phyloP scores from a whole-genome alignment of 2,797 vertebrate genomes.

The Crenichthys baileyi region DNA sequence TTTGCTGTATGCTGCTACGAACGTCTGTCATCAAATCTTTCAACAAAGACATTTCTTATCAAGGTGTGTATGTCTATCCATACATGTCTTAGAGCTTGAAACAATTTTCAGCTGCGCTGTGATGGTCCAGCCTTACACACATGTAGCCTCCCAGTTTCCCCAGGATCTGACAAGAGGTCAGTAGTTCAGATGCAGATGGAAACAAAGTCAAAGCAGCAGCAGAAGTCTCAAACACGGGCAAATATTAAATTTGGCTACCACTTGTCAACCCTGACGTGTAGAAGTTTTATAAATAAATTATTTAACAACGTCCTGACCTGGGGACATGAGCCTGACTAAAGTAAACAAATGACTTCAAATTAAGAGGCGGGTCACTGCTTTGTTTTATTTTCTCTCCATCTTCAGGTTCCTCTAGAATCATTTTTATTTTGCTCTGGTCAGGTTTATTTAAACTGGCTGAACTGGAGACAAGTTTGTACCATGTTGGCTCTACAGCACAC shows the following conservation, averaged over 20 bases:
- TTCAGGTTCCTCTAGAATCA: constrained; percentile 1
- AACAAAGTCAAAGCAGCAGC: constrained; percentile 17
- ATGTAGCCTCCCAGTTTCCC: neutral
- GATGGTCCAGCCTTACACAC: constrained; percentile 26
- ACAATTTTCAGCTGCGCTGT: constrained; percentile 26
- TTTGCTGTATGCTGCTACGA: constrained; percentile 9
- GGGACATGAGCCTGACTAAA: constrained; percentile 25
- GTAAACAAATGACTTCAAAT: constrained; percentile 14
- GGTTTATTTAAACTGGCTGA: constrained; percentile 26
- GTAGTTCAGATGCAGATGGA: constrained; percentile 51
- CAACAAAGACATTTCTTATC: constrained; percentile 31
- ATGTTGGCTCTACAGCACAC: neutral
- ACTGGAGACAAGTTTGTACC: constrained; percentile 17
- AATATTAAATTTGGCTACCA: constrained; percentile 4
- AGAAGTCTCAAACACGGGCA: neutral
- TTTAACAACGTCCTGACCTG: neutral
- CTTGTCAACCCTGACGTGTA: constrained; percentile 3
- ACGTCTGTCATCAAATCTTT: constrained; percentile 18
- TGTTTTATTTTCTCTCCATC: constrained; percentile 17
- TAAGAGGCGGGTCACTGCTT: constrained; percentile 10
- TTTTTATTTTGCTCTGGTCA: neutral
- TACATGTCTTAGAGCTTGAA: constrained; percentile 17
- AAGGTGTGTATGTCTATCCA: constrained; percentile 20
- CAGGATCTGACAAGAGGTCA: constrained; percentile 16
- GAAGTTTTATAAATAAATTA: constrained; percentile 13